phyloP scores from a whole-genome alignment of 2,113 vertebrate genomes.

The Alethe castanea region DNA sequence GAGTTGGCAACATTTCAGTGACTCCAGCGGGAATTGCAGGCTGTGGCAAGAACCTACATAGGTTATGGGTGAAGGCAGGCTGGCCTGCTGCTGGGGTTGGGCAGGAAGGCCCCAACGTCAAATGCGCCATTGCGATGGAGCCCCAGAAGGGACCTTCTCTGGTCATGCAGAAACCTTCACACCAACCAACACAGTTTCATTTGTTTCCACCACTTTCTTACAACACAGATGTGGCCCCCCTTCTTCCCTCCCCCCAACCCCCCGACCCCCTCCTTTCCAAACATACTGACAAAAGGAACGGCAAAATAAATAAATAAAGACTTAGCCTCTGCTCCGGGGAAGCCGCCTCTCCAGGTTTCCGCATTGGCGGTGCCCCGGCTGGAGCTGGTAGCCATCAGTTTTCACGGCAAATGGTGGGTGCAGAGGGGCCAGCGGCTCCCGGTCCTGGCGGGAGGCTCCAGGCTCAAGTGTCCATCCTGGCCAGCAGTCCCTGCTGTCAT shows the following conservation, averaged over 20 bases:
- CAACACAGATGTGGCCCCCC: constrained; percentile 22
- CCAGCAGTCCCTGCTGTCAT: constrained; percentile 74
- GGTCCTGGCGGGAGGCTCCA: constrained; percentile 63
- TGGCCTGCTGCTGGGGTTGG: background rate
- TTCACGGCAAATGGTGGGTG: constrained; percentile 44
- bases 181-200: constrained; percentile 44
- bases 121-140: accelerated
- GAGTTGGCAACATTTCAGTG: background rate
- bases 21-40: background rate
- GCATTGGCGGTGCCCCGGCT: background rate
- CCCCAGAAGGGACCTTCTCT: background rate
- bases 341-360: constrained; percentile 56
- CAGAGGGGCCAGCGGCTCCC: background rate
- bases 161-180: constrained; percentile 41
- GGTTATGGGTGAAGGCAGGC: background rate
- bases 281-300: constrained; percentile 47
- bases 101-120: background rate
- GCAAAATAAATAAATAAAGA: constrained; percentile 77
- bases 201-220: constrained; percentile 57
- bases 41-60: background rate
- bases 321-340: constrained; percentile 67
- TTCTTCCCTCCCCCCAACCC: background rate
- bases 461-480: constrained; percentile 56
- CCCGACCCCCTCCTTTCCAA: background rate
- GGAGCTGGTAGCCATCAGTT: constrained; percentile 43